Conservation (phyloP, 2,797 vertebrate genomes). For the Triplophysa yarkandensis region DNA sequence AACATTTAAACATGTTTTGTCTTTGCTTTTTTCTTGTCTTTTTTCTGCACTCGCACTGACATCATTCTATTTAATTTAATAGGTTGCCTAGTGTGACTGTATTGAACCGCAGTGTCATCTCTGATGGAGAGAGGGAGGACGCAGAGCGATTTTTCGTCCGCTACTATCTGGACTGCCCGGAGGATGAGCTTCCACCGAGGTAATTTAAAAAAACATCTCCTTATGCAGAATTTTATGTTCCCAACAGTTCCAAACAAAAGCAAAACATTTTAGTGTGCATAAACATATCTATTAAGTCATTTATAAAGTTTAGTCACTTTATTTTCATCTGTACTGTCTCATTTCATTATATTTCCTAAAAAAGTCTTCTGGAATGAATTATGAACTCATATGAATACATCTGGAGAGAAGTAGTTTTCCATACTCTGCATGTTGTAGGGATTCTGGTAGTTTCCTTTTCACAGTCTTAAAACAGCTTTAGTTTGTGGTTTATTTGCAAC, state of each 20-base stretch:
- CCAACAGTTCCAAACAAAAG: no score
- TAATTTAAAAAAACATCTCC: no score
- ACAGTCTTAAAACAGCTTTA: neutral
- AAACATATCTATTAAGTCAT: no score
- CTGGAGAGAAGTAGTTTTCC: neutral
- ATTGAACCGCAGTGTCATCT: conserved; percentile 89
- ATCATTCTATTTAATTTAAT: conserved; percentile 32
- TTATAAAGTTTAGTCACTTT: no score
- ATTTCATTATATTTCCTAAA: no score
- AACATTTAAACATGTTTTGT: neutral
- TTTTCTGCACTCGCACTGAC: neutral
- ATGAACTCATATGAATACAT: no score
- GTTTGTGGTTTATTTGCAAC: neutral
- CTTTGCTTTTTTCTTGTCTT: neutral
- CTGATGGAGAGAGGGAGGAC: conserved; percentile 87
- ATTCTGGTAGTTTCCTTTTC: no score
- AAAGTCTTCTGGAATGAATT: no score
- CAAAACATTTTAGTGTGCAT: no score
- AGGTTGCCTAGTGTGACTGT: conserved; percentile 90
- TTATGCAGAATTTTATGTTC: no score
- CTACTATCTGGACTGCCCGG: conserved; percentile 84
- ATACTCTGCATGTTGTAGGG: no score
- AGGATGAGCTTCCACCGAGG: conserved; percentile 89
- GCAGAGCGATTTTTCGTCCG: conserved; percentile 97
- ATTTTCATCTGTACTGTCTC: no score